These are phyloP conservation scores for Alca torda DNA, from an alignment of 2,797 vertebrate genomes.

Conservation along the genomic window DNA sequence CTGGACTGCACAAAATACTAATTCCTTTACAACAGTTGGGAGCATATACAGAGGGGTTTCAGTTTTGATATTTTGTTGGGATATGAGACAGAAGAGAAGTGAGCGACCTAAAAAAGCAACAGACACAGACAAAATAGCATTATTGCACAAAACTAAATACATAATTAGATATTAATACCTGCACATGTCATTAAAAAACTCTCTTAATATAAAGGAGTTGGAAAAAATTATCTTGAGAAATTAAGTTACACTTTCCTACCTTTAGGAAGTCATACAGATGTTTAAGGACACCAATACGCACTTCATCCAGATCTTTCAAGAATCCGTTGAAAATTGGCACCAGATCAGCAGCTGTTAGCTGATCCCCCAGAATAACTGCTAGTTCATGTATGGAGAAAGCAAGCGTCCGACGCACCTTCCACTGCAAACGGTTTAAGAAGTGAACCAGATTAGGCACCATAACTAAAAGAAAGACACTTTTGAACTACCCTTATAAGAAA, in stretches of 20 bases:
- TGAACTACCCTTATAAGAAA: neutral
- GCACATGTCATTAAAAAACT: neutral
- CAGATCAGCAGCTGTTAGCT: constrained; percentile 89
- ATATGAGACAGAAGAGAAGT: neutral
- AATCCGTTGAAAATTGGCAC: constrained; percentile 90
- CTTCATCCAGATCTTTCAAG: constrained; percentile 82
- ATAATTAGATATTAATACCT: neutral
- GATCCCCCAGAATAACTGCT: constrained; percentile 90
- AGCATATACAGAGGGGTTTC: neutral
- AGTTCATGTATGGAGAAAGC: constrained; percentile 92
- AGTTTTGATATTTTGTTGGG: neutral
- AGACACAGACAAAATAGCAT: neutral
- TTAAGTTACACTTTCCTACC: constrained; percentile 53
- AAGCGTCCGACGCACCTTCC: constrained; percentile 89
- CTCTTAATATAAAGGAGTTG: neutral
- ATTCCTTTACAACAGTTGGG: neutral
- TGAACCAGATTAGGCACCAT: neutral
- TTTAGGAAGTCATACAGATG: constrained; percentile 83
- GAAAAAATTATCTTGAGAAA: neutral
- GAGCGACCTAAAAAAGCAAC: neutral
- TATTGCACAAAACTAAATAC: neutral
- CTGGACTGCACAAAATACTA: neutral
- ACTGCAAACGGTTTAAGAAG: constrained; percentile 73
- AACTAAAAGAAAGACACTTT: neutral
- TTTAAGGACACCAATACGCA: constrained; percentile 80